Base-by-base conservation (phyloP, 2,888 invertebrate genomes). In the Caenorhabditis japonica region DNA sequence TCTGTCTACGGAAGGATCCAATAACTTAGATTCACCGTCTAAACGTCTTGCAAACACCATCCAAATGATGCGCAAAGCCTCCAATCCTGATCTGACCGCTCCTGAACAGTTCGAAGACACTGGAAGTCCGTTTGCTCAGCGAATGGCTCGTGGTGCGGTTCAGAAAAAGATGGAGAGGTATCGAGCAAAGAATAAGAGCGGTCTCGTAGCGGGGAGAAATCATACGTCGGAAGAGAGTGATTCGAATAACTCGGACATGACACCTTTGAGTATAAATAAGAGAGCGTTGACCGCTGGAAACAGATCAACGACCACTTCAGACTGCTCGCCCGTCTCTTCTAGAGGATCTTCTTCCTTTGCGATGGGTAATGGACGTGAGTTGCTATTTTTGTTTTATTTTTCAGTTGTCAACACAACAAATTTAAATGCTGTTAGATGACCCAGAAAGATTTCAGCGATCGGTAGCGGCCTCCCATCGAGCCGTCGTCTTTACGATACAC, bases 101-200 rank as follows among this genome's bases (percentile, higher is more conserved):
- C 64, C 75, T 4, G 73, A 68, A 21, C 78, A 78, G 41, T 81
- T 70, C 30, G 76, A 76, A 15, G 75, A 80, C 4, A 59, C 66
- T n/a, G 56, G 58, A 27, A 66, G 59, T 33, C 72, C 64, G 30
- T 72, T 66, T 12, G 53, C 59, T 4, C 39, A 59, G 36, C 30
- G 71, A 46, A 66, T 76, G 56, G 58, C 58, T 38, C 53, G 79
- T 27, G 79, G 81, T 55, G 79, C 81, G 19, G 78, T 81, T 2
- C 81, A 81, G 58, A 81, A 81, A 59, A 79, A 76, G 66, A 78
- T 81, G 41, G 81, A 81, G 34, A 55, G 79, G 38, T 81, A 79
- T 41, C 74, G 73, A 17, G 74, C 76, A 8, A 53, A 70, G 30
- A 78, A 78, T 41, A 60, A 75, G 30, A 66, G 62, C 23, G 66